Evolutionary conservation across 2,113 vertebrate genomes (phyloP).

Genomic region (Microcebus murinus): DNA sequence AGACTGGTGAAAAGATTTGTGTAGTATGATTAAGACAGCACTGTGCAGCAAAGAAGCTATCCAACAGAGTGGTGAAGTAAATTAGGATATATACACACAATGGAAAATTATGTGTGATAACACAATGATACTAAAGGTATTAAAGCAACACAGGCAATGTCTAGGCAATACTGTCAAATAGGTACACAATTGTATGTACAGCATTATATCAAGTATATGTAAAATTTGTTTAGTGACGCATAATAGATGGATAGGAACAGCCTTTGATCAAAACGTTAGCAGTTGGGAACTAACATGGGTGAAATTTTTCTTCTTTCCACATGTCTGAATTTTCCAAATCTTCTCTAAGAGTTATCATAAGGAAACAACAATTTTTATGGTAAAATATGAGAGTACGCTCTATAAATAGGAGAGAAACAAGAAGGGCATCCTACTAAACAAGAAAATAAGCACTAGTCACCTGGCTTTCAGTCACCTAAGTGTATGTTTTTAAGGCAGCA

Average conservation of each 20-base stretch:
- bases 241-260: background rate
- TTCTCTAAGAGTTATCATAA: background rate
- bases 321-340: background rate
- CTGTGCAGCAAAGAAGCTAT: background rate
- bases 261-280: background rate
- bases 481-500: background rate
- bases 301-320: background rate
- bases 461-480: background rate
- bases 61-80: background rate
- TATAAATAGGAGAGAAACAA: background rate
- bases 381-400: background rate
- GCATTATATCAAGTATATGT: background rate
- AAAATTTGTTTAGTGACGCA: background rate
- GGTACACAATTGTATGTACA: background rate
- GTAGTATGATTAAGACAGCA: background rate
- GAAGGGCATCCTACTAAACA: background rate
- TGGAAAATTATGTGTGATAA: background rate
- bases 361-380: background rate
- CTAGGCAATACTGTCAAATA: background rate
- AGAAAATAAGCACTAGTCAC: background rate
- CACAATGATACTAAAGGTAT: background rate
- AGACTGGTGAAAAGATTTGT: background rate
- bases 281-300: background rate
- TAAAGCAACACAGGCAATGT: background rate
- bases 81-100: background rate